Evolutionary conservation across 1,140 invertebrate genomes (phyloP), one percentile per base, ranked within the genome.

Genomic region (Agrilus planipennis): DNA sequence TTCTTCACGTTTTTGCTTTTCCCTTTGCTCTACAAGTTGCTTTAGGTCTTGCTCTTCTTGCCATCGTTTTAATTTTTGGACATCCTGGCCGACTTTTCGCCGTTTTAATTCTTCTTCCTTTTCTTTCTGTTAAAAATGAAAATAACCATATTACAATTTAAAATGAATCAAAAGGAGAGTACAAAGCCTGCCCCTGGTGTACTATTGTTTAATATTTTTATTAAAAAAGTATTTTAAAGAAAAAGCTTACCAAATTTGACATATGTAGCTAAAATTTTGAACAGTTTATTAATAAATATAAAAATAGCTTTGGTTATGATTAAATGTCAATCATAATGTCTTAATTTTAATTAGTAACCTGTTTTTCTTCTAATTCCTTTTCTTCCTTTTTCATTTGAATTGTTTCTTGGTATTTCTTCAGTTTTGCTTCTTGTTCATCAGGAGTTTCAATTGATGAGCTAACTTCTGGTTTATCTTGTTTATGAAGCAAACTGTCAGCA

Each of bases 1-100:
- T 44, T 84, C 79, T 39, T 77, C 79, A 44, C 73, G 65, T 54
- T 77, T 84, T 46, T 84, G 81, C 44, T 71, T 77, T 49, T 77
- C 71, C 38, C 77, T 74, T 46, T 79, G 77, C 46, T 81, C 71
- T 52, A 79, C 64, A 21, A 75, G 49, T 54, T 81, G 70, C 50
- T 80, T 82, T 2, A 82, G 47, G 52, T 89, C 80, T 49, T 77
- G 69, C 2, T 89, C 84, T 22, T 83, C 73, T 47, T 82, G 77
- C 61, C 70, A 73, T 42, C 71, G 65, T 52, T 81, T 77, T 29
- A 84, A 54, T 51, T 77, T 77, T 30, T 79, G 76, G 0, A 84
- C 56, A 12, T 81, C 78, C 51, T 79, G 76, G 0, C 82, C 84
- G 16, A 76, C 55, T 46, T 75, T 69, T 2, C 85, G 69, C 6